Evolutionary conservation across 2,888 invertebrate species (phyloP).

Genomic region (Formica aserva): DNA sequence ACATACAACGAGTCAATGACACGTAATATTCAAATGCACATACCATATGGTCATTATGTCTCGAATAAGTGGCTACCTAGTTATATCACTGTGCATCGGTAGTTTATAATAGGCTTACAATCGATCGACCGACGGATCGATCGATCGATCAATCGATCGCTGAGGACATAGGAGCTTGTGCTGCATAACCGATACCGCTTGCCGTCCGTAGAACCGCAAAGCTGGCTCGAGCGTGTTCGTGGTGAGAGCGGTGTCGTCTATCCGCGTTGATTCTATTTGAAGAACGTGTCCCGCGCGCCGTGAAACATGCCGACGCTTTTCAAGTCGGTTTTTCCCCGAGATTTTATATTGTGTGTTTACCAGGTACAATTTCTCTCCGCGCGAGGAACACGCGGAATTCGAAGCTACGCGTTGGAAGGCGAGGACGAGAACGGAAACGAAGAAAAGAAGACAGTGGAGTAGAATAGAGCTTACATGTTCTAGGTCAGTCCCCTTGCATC

Average conservation of each 20-base stretch:
- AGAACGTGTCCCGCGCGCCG: conserved; percentile 36
- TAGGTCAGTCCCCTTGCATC: conserved; percentile 22
- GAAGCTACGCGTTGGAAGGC: neutral
- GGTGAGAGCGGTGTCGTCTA: conserved; percentile 34
- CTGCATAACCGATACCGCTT: conserved; percentile 39
- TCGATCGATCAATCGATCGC: conserved; percentile 13
- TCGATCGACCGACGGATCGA: conserved; percentile 23
- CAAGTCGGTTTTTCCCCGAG: conserved; percentile 23
- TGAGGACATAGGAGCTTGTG: neutral
- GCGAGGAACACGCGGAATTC: neutral
- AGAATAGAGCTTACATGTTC: conserved; percentile 38
- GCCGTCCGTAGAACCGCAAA: conserved; percentile 46
- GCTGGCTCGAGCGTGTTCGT: conserved; percentile 26
- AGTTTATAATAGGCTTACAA: conserved; percentile 51
- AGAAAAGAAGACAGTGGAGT: conserved; percentile 23
- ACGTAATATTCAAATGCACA: conserved; percentile 31
- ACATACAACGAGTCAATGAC: conserved; percentile 27
- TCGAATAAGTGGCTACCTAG: conserved; percentile 27
- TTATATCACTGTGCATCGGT: conserved; percentile 22
- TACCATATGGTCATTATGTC: conserved; percentile 33
- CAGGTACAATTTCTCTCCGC: conserved; percentile 2
- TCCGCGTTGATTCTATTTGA: conserved; percentile 53
- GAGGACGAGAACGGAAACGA: neutral
- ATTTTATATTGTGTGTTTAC: conserved; percentile 45
- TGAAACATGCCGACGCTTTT: conserved; percentile 41